Conservation (phyloP, 2,797 vertebrate species). For the Acanthornis magna region DNA sequence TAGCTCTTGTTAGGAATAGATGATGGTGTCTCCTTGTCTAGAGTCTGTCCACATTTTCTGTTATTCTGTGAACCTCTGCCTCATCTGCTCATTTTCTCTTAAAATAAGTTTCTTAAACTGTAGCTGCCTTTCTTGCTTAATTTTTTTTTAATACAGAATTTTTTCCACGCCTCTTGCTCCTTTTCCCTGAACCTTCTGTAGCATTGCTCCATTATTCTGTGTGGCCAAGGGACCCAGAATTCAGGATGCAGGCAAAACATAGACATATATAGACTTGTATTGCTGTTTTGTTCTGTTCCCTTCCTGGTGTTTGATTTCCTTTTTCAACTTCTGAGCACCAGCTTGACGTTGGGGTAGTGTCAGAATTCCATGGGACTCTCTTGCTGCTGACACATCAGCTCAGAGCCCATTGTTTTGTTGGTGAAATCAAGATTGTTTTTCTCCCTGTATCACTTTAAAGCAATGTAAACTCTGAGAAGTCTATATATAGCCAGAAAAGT, state of each 20-base stretch:
- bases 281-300: neutral
- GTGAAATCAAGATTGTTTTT: conserved; percentile 29
- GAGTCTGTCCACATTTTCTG: neutral
- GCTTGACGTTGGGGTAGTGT: neutral
- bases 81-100: neutral
- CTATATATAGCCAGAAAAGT: conserved; percentile 59
- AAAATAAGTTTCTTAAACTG: neutral
- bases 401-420: conserved; percentile 12
- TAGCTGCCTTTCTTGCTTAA: neutral
- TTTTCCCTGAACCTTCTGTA: neutral
- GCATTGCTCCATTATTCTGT: neutral
- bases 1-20: neutral
- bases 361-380: neutral
- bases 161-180: neutral
- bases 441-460: conserved; percentile 49
- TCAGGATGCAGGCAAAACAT: neutral
- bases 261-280: neutral
- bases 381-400: neutral
- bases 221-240: neutral
- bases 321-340: neutral
- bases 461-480: conserved; percentile 12
- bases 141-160: neutral
- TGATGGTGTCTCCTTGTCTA: neutral
- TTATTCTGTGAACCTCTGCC: neutral
- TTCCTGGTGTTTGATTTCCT: neutral